Base-by-base conservation (phyloP, 2,113 vertebrate genomes). In the Casuarius casuarius region DNA sequence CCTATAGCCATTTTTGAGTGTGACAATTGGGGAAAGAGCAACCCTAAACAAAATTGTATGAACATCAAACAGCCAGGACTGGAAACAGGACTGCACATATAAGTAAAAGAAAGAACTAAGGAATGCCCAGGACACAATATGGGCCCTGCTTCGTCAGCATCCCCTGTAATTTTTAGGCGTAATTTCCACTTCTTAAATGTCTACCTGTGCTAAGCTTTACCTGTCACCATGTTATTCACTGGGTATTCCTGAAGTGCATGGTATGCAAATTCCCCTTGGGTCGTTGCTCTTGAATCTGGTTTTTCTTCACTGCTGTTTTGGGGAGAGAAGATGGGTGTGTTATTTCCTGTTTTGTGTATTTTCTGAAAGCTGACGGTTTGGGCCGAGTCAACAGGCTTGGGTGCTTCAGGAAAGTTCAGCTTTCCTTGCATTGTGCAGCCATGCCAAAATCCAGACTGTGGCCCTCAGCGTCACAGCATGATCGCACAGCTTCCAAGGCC, bases 221-320 rank as follows among this genome's bases (percentile, higher is more conserved):
- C 97, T 96, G 96, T 97, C 35, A 97, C 93, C 97, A 98, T 97
- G 92, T 97, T 97, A 46, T 80, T 97, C 19, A 26, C 31, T 0
- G 97, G 97, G 71, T 97, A 98, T 74, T 95, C 67, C 44, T 72
- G 91, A 19, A 96, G 96, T 44, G 88, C 21, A 0, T 74, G 59
- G 58, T 40, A 86, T 1, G 52, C 71, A 10, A 84, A 52, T 38
- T 90, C 76, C 18, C 13, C 74, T 29, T 51, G 68, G 26, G 35
- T 4, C 1, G 28, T 6, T 42, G 4, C n/a, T 84, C 70, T n/a
- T 20, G 77, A 79, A 5, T 29, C 76, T 14, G 38, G 49, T 72
- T 71, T 90, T 44, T 84, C 76, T 26, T 95, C 65, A 0, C 78
- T 94, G 66, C 85, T 92, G 28, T 33, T 31, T 44, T 2, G 3